A percentile compares a stretch with the other conserved stretches of the same genome.
phyloP scores from a whole-genome alignment of 2,797 vertebrate species.

The Heterohyrax brucei region DNA sequence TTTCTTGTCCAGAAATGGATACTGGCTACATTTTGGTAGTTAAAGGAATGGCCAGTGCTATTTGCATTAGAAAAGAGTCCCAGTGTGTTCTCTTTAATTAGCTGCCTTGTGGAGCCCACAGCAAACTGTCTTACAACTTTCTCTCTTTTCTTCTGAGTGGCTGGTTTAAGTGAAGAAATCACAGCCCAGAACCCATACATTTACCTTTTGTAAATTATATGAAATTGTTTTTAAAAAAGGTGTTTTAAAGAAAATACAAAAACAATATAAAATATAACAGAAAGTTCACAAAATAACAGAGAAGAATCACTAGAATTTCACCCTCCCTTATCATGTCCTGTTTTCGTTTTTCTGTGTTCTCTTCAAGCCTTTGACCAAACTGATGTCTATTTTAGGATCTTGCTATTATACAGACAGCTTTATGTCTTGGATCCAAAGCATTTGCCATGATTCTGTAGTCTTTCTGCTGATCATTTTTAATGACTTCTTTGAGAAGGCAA shows the following conservation, averaged over 20 bases:
- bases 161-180: slow-evolving; percentile 35
- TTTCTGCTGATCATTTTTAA: neutral
- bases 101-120: slow-evolving; percentile 12
- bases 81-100: slow-evolving; percentile 52
- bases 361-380: neutral
- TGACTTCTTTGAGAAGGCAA: neutral
- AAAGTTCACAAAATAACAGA: slow-evolving; percentile 56
- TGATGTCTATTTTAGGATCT: neutral
- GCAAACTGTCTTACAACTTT: slow-evolving; percentile 43
- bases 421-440: neutral
- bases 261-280: neutral
- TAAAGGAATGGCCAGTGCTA: slow-evolving; percentile 24
- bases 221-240: slow-evolving; percentile 58
- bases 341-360: slow-evolving; percentile 19
- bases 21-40: neutral
- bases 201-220: slow-evolving; percentile 61
- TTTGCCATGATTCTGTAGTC: neutral
- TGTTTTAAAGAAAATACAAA: slow-evolving; percentile 60
- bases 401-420: neutral
- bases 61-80: slow-evolving; percentile 38
- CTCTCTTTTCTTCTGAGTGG: slow-evolving; percentile 4
- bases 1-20: slow-evolving; percentile 60
- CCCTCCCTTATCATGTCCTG: neutral
- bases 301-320: slow-evolving; percentile 23
- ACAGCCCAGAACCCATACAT: neutral